Percentiles rank a stretch among this genome's conserved stretches.
phyloP scores from a whole-genome alignment of 2,888 invertebrate species.

The Nesidiocoris tenuis region DNA sequence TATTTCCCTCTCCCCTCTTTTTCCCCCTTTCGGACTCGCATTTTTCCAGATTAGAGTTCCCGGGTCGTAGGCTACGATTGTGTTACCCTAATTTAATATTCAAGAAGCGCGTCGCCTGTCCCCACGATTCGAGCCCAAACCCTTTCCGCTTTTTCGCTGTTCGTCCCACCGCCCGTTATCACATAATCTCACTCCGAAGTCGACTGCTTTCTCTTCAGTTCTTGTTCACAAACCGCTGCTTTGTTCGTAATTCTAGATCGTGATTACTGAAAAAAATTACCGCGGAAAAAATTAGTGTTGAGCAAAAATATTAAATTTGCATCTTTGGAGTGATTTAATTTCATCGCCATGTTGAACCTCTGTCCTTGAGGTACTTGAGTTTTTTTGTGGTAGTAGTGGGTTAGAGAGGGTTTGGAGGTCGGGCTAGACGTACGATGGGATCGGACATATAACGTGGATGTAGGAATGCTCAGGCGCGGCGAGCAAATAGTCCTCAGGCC shows the following conservation, averaged over 20 bases:
- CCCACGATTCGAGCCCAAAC: not conserved
- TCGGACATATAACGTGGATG: conserved; percentile 92
- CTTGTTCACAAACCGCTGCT: not conserved
- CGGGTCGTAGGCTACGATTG: conserved; percentile 7
- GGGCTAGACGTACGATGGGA: too few species aligned
- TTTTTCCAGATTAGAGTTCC: not conserved
- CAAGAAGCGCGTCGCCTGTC: conserved; percentile 11
- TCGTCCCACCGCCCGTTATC: not conserved
- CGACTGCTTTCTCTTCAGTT: not conserved
- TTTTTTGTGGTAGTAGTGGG: too few species aligned
- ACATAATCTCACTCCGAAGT: not conserved
- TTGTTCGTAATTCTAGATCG: not conserved
- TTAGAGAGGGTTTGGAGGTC: too few species aligned
- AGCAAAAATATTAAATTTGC: too few species aligned
- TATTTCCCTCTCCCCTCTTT: not conserved
- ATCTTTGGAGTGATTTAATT: too few species aligned
- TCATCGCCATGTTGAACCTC: too few species aligned
- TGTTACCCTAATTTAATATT: conserved; percentile 34
- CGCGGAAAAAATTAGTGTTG: too few species aligned
- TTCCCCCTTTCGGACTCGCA: not conserved
- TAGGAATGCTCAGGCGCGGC: conserved; percentile 87
- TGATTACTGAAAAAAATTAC: too few species aligned
- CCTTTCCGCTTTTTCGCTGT: not conserved
- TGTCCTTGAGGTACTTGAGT: too few species aligned
- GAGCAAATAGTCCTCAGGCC: conserved; percentile 84